Evolutionary conservation across 37 sponge, comb jelly and placozoan species (phyloP).

Genomic region (Petrosia ficiformis): DNA sequence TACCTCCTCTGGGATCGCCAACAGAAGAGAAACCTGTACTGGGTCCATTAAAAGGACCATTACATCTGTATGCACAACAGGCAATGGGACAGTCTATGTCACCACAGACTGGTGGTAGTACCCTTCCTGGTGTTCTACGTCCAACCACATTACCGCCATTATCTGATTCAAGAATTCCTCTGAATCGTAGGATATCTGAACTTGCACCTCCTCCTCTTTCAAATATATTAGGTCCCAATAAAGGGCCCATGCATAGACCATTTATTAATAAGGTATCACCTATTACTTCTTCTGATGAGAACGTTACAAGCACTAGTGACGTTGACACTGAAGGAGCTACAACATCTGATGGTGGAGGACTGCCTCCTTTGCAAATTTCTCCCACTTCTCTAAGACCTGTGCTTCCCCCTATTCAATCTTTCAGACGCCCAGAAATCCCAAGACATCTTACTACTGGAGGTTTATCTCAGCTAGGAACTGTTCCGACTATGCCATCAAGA

Average conservation of each 20-base stretch:
- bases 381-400: not conserved
- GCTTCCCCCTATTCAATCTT: not conserved
- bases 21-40: not conserved
- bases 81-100: conserved; percentile 30
- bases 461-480: conserved; percentile 1
- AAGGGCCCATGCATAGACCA: conserved; percentile 40
- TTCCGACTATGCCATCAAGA: not conserved
- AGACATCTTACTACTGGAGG: not conserved
- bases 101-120: not conserved
- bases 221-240: conserved; percentile 22
- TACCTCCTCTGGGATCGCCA: not conserved
- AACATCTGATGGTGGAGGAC: not conserved
- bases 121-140: conserved; percentile 29
- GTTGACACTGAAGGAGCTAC: conserved; percentile 12
- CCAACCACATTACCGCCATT: conserved; percentile 31
- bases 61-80: conserved; percentile 3
- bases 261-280: conserved; percentile 35
- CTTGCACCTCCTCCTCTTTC: not conserved
- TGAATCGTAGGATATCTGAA: not conserved
- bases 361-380: not conserved
- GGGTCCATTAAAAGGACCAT: not conserved
- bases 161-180: not conserved
- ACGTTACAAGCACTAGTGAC: conserved; percentile 3
- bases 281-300: conserved; percentile 45
- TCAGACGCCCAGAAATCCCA: not conserved